Evolutionary conservation across 2,888 invertebrate species (phyloP).

Genomic region (Tineola bisselliella): DNA sequence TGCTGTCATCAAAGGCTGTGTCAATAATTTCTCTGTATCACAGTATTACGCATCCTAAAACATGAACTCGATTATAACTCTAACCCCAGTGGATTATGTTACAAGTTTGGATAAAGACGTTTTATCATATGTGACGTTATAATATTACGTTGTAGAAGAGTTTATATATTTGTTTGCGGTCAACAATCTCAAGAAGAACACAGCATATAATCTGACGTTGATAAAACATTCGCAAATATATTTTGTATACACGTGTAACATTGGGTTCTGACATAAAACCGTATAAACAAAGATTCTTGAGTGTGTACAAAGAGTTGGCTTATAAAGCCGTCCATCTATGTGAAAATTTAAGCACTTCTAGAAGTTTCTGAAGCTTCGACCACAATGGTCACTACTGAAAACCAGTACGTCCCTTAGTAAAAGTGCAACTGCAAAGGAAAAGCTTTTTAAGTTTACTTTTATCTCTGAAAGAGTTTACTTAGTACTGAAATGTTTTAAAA

Average conservation of each 20-base stretch:
- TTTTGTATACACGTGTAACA: background rate
- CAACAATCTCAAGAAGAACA: background rate
- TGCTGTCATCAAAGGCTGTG: slow-evolving; percentile 4
- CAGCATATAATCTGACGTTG: background rate
- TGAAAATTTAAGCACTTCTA: background rate
- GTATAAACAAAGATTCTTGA: background rate
- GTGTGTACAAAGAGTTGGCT: background rate
- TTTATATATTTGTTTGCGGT: background rate
- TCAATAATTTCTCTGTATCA: background rate
- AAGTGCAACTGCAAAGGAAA: background rate
- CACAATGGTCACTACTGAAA: background rate
- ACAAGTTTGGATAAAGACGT: background rate
- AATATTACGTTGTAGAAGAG: background rate
- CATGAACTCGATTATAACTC: background rate
- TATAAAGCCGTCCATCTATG: background rate
- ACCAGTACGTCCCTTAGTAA: background rate
- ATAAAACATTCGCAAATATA: background rate
- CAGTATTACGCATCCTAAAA: background rate
- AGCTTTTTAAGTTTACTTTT: background rate
- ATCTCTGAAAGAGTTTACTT: background rate
- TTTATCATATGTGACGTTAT: background rate
- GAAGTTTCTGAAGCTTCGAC: background rate
- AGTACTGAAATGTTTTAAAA: background rate
- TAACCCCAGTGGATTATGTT: background rate
- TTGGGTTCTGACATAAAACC: background rate